These are phyloP conservation scores for Mesitornis unicolor DNA, from an alignment of 2,113 vertebrate genomes.

Conservation along the genomic window DNA sequence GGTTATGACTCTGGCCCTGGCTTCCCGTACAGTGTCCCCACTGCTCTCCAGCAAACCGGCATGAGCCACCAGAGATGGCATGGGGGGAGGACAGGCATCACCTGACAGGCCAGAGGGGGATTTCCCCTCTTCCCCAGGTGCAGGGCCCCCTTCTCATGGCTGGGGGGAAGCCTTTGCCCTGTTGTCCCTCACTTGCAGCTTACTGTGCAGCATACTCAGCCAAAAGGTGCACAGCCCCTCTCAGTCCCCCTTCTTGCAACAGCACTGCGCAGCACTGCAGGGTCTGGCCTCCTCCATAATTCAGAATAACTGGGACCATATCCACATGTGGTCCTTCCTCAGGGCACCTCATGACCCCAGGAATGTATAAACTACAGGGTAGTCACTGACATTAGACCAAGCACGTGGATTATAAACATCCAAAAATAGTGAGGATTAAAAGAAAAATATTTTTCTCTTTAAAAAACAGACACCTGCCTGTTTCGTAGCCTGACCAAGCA, in stretches of 20 bases:
- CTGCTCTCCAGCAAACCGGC: no score
- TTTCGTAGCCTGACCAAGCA: not conserved
- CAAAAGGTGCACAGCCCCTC: not conserved
- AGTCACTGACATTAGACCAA: not conserved
- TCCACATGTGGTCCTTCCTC: not conserved
- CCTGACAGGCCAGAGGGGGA: not conserved
- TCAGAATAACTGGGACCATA: not conserved
- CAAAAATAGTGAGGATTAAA: not conserved
- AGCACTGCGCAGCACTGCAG: fast-evolving
- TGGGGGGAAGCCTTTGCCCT: no score
- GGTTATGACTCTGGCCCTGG: not conserved
- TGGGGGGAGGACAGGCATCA: not conserved
- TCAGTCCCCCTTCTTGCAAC: fast-evolving
- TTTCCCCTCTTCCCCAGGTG: not conserved
- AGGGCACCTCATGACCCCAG: not conserved
- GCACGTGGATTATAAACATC: fast-evolving
- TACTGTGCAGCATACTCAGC: no score
- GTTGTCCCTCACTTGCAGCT: not conserved
- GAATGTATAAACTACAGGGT: fast-evolving
- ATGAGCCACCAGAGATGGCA: not conserved
- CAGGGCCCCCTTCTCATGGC: no score
- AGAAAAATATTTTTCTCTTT: not conserved
- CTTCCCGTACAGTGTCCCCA: not conserved
- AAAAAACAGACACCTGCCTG: not conserved
- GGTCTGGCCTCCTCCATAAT: not conserved